Evolutionary conservation across 2,888 invertebrate species (phyloP).

Genomic region (Halictus quadricinctus): DNA sequence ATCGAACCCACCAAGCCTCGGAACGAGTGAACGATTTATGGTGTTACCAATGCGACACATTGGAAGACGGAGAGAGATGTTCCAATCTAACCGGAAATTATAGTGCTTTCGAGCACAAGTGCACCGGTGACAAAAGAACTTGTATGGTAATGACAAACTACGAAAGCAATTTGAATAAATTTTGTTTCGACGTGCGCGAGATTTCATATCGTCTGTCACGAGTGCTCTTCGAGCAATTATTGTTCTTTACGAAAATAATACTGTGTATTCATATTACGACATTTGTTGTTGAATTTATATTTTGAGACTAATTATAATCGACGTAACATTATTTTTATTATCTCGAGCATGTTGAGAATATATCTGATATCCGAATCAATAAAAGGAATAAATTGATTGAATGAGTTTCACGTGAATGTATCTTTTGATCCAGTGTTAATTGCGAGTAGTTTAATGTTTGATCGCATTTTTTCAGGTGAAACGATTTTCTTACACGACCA

Average conservation of each 20-base stretch:
- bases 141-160: constrained; percentile 87
- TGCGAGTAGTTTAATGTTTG: background rate
- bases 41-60: constrained; percentile 92
- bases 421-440: background rate
- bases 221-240: background rate
- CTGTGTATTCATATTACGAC: no score
- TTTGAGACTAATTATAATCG: no score
- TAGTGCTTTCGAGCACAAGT: constrained; percentile 87
- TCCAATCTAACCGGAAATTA: constrained; percentile 86
- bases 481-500: constrained; percentile 92
- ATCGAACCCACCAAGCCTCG: constrained; percentile 91
- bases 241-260: background rate
- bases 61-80: constrained; percentile 89
- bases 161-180: constrained; percentile 17
- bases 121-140: constrained; percentile 89
- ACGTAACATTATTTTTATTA: no score
- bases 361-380: no score
- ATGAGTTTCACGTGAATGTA: no score
- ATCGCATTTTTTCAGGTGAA: constrained; percentile 86
- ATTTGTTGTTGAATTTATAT: no score
- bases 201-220: background rate
- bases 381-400: no score
- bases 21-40: constrained; percentile 91
- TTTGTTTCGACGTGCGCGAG: background rate
- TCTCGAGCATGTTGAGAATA: no score